Evolutionary conservation across 2,888 invertebrate species (phyloP).

Genomic region (Troides aeacus): DNA sequence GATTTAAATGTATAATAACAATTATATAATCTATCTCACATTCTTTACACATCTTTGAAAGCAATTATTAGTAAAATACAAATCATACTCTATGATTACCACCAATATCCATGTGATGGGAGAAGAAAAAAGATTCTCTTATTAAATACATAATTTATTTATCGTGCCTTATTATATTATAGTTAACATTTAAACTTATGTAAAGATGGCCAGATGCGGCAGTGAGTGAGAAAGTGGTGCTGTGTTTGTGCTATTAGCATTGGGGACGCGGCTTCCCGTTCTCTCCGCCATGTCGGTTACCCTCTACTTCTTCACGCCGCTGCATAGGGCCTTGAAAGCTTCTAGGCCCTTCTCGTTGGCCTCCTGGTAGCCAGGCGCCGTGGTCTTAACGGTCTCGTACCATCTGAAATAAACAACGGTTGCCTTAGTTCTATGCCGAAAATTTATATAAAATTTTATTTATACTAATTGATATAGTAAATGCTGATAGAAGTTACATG

Average conservation of each 20-base stretch:
- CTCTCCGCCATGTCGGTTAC: conserved; percentile 13
- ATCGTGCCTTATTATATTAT: conserved; percentile 58
- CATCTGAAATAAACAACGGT: conserved; percentile 48
- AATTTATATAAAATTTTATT: too few species aligned
- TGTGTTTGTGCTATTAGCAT: conserved; percentile 21
- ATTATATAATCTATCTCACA: too few species aligned
- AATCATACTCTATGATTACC: too few species aligned
- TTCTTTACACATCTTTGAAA: too few species aligned
- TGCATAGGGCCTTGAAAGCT: conserved; percentile 75
- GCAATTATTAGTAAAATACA: too few species aligned
- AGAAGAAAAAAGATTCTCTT: too few species aligned
- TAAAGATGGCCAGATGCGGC: conserved; percentile 16
- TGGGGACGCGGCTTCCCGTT: conserved; percentile 14
- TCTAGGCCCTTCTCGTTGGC: conserved; percentile 79
- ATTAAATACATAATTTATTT: conserved; percentile 44
- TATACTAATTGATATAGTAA: too few species aligned
- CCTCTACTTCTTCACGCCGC: conserved; percentile 69
- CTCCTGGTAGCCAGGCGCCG: conserved; percentile 75
- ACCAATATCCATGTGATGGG: too few species aligned
- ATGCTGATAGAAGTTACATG: too few species aligned
- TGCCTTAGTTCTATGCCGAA: too few species aligned
- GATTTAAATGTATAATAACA: too few species aligned
- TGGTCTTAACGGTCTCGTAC: conserved; percentile 67
- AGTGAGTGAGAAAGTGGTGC: conserved; percentile 19
- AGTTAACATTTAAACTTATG: conserved; percentile 35